Evolutionary conservation across 2,113 vertebrate genomes (phyloP), one percentile per base, ranked within the genome.

Genomic region (Gorilla gorilla): DNA sequence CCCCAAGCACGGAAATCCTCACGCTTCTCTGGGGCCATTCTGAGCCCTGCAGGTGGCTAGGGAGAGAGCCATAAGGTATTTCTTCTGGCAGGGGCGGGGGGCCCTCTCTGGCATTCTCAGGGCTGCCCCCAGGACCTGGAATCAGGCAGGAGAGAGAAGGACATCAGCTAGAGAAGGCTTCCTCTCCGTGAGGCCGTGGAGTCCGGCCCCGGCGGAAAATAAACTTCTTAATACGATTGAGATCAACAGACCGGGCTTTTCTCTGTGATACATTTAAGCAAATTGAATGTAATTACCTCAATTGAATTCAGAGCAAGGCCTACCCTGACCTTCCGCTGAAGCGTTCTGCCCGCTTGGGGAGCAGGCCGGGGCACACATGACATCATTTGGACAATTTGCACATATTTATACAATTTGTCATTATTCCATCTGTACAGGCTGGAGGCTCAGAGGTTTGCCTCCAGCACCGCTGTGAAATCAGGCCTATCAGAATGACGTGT

Each of bases 401-500:
- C 98, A 97, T 98, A 97, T 98, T 98, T 98, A 98, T 97, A 91
- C 98, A 97, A 97, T 98, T 98, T 98, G 98, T 99, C 98, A 98
- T 98, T 84, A 94, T 98, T 98, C 97, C 90, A 97, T 97, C 96
- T 98, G 98, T 95, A 94, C 95, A 90, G 72, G 98, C 97, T 97
- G 96, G 95, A 97, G 98, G 97, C 90, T 97, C 98, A 68, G 95
- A 97, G 92, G 94, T 97, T 98, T 97, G 97, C 97, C 98, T 98
- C 94, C 94, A 98, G 98, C 96, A 96, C 96, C 96, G 88, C 87
- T 87, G 84, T 92, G 98, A 93, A 97, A 97, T 91, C 89, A 93
- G 73, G 50, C 95, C 94, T 96, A 96, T 96, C 94, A 97, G 96
- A 98, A 93, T 98, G 98, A 93, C 94, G 96, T 82, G 96, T 82